Evolutionary conservation across 2,113 vertebrate species (phyloP).

Genomic region (Nibea albiflora): DNA sequence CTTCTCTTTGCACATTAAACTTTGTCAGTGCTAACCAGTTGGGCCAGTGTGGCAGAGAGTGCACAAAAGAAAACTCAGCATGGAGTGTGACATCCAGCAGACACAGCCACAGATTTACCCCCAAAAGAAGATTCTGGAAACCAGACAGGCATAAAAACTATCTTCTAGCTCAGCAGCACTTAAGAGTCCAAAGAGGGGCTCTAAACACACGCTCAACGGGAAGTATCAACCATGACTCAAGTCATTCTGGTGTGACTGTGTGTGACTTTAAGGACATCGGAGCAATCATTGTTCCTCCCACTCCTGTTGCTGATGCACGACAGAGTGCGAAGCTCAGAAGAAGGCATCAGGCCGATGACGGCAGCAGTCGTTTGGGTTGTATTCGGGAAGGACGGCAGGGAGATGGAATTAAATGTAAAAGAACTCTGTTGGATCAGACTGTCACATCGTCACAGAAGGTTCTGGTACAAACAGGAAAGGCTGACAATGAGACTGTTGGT

Average conservation of each 20-base stretch:
- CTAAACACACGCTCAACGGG: neutral
- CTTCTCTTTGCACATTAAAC: constrained; percentile 7
- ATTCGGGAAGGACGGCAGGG: neutral
- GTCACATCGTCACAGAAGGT: neutral
- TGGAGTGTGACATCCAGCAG: neutral
- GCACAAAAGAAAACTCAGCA: constrained; percentile 14
- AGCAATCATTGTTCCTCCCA: constrained; percentile 48
- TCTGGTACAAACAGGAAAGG: neutral
- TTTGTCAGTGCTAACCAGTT: neutral
- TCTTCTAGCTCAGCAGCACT: neutral
- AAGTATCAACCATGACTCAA: neutral
- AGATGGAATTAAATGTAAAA: constrained; percentile 12
- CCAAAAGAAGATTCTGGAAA: constrained; percentile 43
- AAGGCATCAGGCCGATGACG: neutral
- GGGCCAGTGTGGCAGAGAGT: neutral
- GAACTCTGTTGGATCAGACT: constrained; percentile 3
- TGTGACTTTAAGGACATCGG: constrained; percentile 26
- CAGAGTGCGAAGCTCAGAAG: neutral
- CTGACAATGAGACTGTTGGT: neutral
- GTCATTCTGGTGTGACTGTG: constrained; percentile 6
- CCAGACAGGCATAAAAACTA: neutral
- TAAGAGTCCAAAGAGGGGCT: neutral
- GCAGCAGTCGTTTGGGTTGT: neutral
- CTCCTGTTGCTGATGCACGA: constrained; percentile 27
- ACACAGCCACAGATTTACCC: neutral